phyloP scores from a whole-genome alignment of 2,888 invertebrate genomes.

The Phengaris alcon region DNA sequence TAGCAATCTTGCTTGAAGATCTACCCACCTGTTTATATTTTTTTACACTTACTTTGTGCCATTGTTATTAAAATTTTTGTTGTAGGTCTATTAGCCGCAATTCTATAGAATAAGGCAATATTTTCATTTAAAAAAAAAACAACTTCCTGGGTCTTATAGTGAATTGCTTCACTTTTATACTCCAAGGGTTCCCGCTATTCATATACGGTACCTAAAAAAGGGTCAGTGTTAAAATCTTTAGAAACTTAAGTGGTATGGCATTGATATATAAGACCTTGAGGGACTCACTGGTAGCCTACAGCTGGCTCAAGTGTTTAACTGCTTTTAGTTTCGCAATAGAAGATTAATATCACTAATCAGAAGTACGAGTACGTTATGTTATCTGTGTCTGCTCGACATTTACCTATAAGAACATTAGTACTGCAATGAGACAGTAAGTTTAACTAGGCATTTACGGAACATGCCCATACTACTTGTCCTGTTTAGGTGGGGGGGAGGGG shows the following conservation, averaged over 20 bases:
- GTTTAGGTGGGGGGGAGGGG: no score
- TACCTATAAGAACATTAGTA: no score
- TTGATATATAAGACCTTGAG: constrained; percentile 9
- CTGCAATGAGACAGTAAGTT: no score
- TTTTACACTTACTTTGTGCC: no score
- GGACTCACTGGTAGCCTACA: not conserved
- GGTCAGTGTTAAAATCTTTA: constrained; percentile 20
- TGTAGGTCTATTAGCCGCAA: not conserved
- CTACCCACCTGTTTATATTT: no score
- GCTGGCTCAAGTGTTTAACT: constrained; percentile 1
- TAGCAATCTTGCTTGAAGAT: no score
- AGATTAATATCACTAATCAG: constrained; percentile 3
- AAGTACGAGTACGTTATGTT: no score
- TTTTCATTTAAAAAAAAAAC: no score
- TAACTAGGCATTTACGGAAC: no score
- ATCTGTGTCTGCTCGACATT: no score
- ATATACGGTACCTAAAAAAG: constrained; percentile 8
- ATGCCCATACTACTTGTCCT: no score
- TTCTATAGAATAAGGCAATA: no score
- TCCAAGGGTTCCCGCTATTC: not conserved
- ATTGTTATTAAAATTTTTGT: not conserved
- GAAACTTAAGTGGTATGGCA: constrained; percentile 12
- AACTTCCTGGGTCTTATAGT: not conserved
- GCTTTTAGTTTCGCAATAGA: constrained; percentile 18
- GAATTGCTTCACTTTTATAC: constrained; percentile 6